These are phyloP conservation scores for Drosophila mimica DNA, from an alignment of 2,888 invertebrate species.

Conservation along the genomic window DNA sequence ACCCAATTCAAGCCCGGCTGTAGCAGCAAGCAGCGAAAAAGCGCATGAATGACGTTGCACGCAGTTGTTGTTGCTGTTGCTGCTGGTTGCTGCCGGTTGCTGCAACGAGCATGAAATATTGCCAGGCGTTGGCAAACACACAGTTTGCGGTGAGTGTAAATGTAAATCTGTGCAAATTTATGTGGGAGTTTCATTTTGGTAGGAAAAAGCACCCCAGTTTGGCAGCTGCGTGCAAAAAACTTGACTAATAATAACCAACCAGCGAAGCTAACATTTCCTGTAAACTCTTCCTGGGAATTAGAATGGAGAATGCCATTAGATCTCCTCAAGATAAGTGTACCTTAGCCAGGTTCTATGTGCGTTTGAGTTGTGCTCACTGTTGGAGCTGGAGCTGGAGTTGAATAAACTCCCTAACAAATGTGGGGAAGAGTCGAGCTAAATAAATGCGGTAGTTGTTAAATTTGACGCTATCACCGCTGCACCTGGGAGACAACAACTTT, in stretches of 20 bases:
- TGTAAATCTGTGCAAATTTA: constrained; percentile 66
- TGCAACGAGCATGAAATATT: constrained; percentile 63
- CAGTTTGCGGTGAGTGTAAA: constrained; percentile 42
- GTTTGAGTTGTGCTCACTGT: constrained; percentile 5
- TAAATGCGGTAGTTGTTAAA: constrained; percentile 3
- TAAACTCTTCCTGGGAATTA: constrained; percentile 26
- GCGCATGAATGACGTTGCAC: constrained; percentile 46
- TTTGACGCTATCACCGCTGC: constrained; percentile 10
- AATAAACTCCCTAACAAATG: constrained; percentile 20
- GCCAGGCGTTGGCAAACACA: constrained; percentile 42
- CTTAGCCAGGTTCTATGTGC: constrained; percentile 15
- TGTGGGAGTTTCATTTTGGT: constrained; percentile 62
- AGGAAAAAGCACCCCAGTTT: constrained; percentile 10
- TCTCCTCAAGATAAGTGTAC: constrained; percentile 29
- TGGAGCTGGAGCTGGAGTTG: constrained; percentile 11
- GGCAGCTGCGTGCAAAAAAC: constrained; percentile 35
- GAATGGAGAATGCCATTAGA: constrained; percentile 35
- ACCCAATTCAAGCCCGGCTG: constrained; percentile 34
- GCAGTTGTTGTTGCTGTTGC: constrained; percentile 15
- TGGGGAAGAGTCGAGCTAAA: constrained; percentile 1
- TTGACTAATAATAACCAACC: constrained; percentile 67
- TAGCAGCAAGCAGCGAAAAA: constrained; percentile 30
- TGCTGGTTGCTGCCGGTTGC: constrained; percentile 3
- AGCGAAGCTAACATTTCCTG: constrained; percentile 55
- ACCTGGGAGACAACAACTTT: constrained; percentile 49